Conservation (phyloP, 2,797 vertebrate genomes). For the Mormyrops attenuatus region DNA sequence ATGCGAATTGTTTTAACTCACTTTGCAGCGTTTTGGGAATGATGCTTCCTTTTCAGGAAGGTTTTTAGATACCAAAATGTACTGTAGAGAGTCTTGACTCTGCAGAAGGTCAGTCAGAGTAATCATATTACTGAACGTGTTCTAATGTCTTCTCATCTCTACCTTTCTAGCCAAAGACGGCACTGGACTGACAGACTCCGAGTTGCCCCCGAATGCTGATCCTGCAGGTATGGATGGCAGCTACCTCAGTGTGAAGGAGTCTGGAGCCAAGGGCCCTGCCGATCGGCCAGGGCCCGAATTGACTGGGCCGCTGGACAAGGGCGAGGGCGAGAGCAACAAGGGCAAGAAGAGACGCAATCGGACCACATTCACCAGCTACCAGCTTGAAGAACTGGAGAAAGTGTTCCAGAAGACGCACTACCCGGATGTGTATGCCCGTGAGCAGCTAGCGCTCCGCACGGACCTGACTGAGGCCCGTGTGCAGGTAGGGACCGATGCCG, state of each 20-base stretch:
- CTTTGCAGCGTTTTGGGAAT: neutral
- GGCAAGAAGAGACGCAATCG: conserved; percentile 91
- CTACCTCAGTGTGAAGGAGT: conserved; percentile 84
- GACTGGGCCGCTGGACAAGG: conserved; percentile 81
- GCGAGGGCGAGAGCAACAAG: conserved; percentile 86
- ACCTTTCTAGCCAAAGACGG: conserved; percentile 76
- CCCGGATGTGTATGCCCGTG: conserved; percentile 88
- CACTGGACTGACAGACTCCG: conserved; percentile 69
- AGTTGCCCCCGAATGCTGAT: conserved; percentile 69
- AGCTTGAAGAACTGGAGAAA: conserved; percentile 92
- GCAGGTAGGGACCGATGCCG: conserved; percentile 66
- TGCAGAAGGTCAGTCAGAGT: neutral
- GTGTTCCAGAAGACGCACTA: conserved; percentile 98
- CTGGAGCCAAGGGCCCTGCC: conserved; percentile 69
- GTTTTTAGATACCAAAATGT: neutral
- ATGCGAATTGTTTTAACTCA: neutral
- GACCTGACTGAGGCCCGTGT: conserved; percentile 91
- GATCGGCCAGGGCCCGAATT: conserved; percentile 75
- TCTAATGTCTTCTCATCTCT: conserved; percentile 7
- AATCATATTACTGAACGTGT: neutral
- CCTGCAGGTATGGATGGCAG: conserved; percentile 85
- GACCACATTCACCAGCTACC: conserved; percentile 93
- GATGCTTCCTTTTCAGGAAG: neutral
- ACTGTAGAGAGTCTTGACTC: neutral
- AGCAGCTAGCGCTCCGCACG: conserved; percentile 92